Conservation (phyloP, 1,140 invertebrate genomes). For the Mizuhopecten yessoensis region DNA sequence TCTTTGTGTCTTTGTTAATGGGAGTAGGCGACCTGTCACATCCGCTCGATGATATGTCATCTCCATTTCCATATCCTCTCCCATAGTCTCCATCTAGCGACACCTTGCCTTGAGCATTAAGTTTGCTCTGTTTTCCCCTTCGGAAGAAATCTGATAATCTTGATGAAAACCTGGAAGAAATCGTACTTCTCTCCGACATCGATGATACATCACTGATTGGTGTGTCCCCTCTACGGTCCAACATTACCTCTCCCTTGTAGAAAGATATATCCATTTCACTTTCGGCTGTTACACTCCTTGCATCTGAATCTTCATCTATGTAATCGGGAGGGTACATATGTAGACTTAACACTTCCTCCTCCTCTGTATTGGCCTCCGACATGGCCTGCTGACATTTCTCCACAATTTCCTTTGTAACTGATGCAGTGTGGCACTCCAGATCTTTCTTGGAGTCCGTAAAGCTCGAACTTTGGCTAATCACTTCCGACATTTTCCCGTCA, state of each 20-base stretch:
- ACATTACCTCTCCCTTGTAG: neutral
- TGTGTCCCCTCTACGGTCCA: neutral
- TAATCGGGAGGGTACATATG: neutral
- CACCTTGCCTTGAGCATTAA: neutral
- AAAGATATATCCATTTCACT: neutral
- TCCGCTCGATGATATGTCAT: neutral
- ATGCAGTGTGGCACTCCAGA: neutral
- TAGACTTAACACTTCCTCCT: neutral
- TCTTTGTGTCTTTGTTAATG: neutral
- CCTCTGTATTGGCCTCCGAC: neutral
- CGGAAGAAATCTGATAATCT: neutral
- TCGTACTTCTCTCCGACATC: neutral
- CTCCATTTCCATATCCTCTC: neutral
- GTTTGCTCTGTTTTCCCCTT: neutral
- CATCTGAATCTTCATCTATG: neutral
- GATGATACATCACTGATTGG: constrained; percentile 17
- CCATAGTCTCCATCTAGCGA: neutral
- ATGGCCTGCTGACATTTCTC: neutral
- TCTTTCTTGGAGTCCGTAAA: constrained; percentile 7
- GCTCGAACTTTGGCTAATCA: constrained; percentile 33
- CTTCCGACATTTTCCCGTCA: neutral
- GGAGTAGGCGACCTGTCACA: neutral
- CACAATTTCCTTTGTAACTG: neutral
- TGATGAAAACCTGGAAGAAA: neutral
- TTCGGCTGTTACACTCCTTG: neutral